A percentile compares a stretch with the other conserved stretches of the same genome.
Evolutionary conservation across 2,113 vertebrate genomes (phyloP).

Genomic region (Sprattus sprattus): DNA sequence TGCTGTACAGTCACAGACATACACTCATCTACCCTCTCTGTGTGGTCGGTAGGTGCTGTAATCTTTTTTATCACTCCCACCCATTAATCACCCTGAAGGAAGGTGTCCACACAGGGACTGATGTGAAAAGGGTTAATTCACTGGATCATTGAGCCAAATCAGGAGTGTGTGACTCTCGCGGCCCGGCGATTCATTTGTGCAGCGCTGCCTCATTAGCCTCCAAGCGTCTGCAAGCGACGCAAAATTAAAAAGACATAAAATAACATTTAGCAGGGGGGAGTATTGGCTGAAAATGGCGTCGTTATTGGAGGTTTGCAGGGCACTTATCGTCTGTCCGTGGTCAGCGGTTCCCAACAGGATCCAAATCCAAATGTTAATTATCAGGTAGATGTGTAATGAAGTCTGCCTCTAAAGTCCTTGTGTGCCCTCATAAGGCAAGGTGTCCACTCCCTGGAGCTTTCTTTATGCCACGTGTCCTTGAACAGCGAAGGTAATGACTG

Average conservation of each 20-base stretch:
- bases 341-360: background rate
- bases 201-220: conserved; percentile 9
- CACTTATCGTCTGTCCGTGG: background rate
- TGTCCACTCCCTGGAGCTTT: conserved; percentile 4
- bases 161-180: background rate
- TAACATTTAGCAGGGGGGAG: background rate
- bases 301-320: background rate
- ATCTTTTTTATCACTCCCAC: background rate
- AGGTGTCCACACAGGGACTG: background rate
- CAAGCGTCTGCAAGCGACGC: background rate
- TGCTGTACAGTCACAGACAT: background rate
- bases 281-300: background rate
- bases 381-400: background rate
- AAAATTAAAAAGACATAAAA: conserved; percentile 21
- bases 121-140: background rate
- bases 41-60: background rate
- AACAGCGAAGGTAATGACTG: background rate
- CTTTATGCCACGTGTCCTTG: background rate
- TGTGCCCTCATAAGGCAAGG: background rate
- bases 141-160: background rate
- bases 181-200: conserved; percentile 17
- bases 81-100: background rate
- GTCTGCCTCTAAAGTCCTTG: background rate
- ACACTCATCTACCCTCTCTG: background rate
- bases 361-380: background rate